These are phyloP conservation scores for Mythimna ferrago DNA, from an alignment of 2,888 invertebrate species.

Conservation along the genomic window DNA sequence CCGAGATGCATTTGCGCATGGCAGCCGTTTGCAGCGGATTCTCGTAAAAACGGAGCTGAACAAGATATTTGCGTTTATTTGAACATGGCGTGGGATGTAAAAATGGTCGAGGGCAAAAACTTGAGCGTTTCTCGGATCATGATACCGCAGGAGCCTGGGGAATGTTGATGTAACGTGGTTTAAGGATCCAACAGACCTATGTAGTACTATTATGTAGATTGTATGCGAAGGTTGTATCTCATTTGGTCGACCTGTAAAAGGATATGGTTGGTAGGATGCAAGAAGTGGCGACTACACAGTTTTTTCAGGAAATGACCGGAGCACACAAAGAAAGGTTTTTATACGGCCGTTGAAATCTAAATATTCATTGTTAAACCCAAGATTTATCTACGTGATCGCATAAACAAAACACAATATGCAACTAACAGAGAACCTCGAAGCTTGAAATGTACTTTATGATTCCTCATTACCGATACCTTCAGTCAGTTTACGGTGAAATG, in stretches of 20 bases:
- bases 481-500: slow-evolving; percentile 27
- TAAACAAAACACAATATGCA: background rate
- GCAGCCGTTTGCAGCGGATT: slow-evolving; percentile 28
- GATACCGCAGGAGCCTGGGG: slow-evolving; percentile 43
- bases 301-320: background rate
- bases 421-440: background rate
- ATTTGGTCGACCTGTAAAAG: slow-evolving; percentile 23
- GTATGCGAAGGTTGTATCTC: slow-evolving; percentile 11
- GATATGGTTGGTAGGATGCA: background rate
- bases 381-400: background rate
- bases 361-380: background rate
- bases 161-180: slow-evolving; percentile 46
- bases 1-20: slow-evolving; percentile 32
- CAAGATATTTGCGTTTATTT: slow-evolving; percentile 64
- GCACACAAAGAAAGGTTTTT: background rate
- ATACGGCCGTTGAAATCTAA: background rate
- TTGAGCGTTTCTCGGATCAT: slow-evolving; percentile 39
- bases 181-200: slow-evolving; percentile 26
- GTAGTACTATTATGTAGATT: slow-evolving; percentile 34
- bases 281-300: background rate
- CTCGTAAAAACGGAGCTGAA: slow-evolving; percentile 56
- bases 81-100: slow-evolving; percentile 56
- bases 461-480: slow-evolving; percentile 18
- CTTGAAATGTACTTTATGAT: slow-evolving; percentile 9
- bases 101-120: slow-evolving; percentile 59